Evolutionary conservation across 1,140 invertebrate genomes (phyloP).

Genomic region (Palaemon carinicauda): DNA sequence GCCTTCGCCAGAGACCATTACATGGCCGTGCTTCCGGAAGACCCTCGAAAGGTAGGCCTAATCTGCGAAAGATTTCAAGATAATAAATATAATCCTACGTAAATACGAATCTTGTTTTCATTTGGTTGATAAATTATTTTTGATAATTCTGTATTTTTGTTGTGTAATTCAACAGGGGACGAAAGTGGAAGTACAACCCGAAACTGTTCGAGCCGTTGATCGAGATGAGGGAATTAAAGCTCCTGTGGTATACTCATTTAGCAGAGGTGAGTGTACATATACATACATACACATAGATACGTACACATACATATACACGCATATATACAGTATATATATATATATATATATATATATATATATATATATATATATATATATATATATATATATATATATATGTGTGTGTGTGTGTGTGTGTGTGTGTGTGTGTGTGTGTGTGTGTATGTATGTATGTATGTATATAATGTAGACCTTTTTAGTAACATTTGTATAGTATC

Average conservation of each 20-base stretch:
- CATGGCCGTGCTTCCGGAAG: slow-evolving; percentile 74
- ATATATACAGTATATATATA: background rate
- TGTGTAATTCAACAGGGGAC: slow-evolving; percentile 67
- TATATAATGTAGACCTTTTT: no score
- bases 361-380: background rate
- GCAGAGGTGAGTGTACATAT: slow-evolving; percentile 64
- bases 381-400: slow-evolving; percentile 15
- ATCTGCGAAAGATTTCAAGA: no score
- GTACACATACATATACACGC: no score
- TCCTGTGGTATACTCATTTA: slow-evolving; percentile 75
- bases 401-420: no score
- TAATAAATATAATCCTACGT: no score
- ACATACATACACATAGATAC: background rate
- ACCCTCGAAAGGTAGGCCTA: slow-evolving; percentile 69
- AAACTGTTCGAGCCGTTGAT: slow-evolving; percentile 76
- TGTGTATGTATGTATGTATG: no score
- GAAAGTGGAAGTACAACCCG: slow-evolving; percentile 70
- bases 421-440: no score
- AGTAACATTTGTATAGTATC: no score
- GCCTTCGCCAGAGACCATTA: slow-evolving; percentile 80
- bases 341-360: background rate
- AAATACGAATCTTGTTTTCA: no score
- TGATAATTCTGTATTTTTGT: no score
- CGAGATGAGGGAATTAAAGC: slow-evolving; percentile 83
- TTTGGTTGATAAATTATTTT: no score